Base-by-base conservation (phyloP, 2,888 invertebrate genomes). In the Ctenicera cuprea region DNA sequence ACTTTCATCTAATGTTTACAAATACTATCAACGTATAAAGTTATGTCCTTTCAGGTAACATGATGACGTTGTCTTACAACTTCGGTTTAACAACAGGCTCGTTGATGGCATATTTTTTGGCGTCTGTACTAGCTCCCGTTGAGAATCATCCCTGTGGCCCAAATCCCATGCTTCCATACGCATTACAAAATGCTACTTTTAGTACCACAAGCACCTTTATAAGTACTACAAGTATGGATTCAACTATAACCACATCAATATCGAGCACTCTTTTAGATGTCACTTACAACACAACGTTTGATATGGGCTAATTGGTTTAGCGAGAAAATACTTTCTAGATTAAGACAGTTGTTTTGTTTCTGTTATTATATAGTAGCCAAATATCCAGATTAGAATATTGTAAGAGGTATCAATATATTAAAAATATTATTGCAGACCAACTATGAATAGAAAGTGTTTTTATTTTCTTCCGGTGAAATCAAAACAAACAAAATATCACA, bases 1-100 rank as follows among this genome's bases (percentile, higher is more conserved):
- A n/a, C n/a, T n/a, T n/a, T n/a, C n/a, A n/a, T n/a, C n/a, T n/a
- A n/a, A n/a, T n/a, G n/a, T n/a, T n/a, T n/a, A n/a, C n/a, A n/a
- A n/a, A n/a, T n/a, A n/a, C n/a, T n/a, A n/a, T n/a, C n/a, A n/a
- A n/a, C n/a, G n/a, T n/a, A n/a, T n/a, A n/a, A n/a, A n/a, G n/a
- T n/a, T n/a, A n/a, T n/a, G n/a, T n/a, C n/a, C 1, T 87, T 85
- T 45, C 88, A 94, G 95, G 95, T 59, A 97, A 97, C 85, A 95
- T 97, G 87, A 97, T 97, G 97, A 97, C 97, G 0, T 86, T 97
- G 1, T 95, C 96, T 0, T 97, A 97, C 87, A 96, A 95, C 86
- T 91, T 95, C 43, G 97, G 97, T 0, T 88, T 97, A 62, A 93
- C 96, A 0, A 91, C 93, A 0, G 97, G 97, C 0, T 94, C 96